Conservation (phyloP, 2,797 vertebrate species). For the Chiroxiphia lanceolata region DNA sequence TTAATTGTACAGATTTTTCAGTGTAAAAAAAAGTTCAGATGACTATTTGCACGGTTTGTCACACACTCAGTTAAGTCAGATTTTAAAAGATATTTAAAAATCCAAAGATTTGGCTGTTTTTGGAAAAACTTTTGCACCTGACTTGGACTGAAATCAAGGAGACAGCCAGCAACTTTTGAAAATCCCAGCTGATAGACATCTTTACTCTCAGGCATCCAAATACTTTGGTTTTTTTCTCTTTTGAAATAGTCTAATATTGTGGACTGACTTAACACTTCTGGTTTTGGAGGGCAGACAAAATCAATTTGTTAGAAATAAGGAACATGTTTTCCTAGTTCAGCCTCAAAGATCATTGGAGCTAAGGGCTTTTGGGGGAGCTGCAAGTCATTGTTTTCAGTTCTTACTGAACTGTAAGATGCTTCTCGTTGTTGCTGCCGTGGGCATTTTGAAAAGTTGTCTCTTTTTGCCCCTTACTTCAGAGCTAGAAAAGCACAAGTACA, state of each 20-base stretch:
- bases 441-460: background rate
- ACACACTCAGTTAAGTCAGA: background rate
- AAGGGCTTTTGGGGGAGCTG: background rate
- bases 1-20: background rate
- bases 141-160: slow-evolving; percentile 57
- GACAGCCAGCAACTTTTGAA: slow-evolving; percentile 19
- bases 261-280: background rate
- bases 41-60: background rate
- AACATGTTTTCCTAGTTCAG: background rate
- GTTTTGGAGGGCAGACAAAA: background rate
- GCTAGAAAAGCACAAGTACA: background rate
- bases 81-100: background rate
- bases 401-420: background rate
- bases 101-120: background rate
- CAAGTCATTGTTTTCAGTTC: background rate
- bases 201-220: slow-evolving; percentile 33
- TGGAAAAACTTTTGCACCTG: background rate
- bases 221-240: background rate
- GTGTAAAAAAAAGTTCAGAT: background rate
- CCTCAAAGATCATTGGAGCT: background rate
- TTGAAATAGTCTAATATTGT: slow-evolving; percentile 7
- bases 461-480: background rate
- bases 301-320: background rate
- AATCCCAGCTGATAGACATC: slow-evolving; percentile 37
- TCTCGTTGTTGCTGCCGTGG: background rate